Base-by-base conservation (phyloP, 2,888 invertebrate genomes). In the Lycocerus yunnanus region DNA sequence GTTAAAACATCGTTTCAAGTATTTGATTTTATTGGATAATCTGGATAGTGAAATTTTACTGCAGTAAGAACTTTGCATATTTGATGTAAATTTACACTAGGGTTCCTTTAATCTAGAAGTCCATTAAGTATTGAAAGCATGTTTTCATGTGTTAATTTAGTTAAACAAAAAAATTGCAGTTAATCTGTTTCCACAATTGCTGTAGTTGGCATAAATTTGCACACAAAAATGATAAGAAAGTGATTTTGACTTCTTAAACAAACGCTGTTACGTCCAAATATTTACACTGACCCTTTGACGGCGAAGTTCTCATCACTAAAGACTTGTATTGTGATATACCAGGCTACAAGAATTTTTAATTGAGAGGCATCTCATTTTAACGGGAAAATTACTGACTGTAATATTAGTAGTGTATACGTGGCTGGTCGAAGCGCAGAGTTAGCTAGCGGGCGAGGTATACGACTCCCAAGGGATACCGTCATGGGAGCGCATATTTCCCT, bases 401-500 rank as follows among this genome's bases (percentile, higher is more conserved):
- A 81, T 82, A 82, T 82, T 81, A 82, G 81, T 82, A 82, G 82
- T 82, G 82, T 82, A 82, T 82, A 81, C 80, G 82, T 80, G 78
- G 81, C 78, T 78, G 79, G 80, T 79, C 80, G 78, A 79, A 79
- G 80, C 80, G 82, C 80, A 80, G 79, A 81, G 82, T 79, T 81
- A 78, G 79, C 80, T 80, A 81, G 78, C 81, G 81, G 82, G 83
- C 83, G 83, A 83, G 83, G 83, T 84, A 83, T 84, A 85, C 83
- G 84, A 79, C 82, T 84, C 84, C 83, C 84, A 77, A 76, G 84
- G 82, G 84, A 83, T 71, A 78, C 79, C 81, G 84, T 83, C 84
- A 84, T 84, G 84, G 84, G 84, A 84, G 82, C 83, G 84, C 84
- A 84, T 84, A 84, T 85, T 85, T 84, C 84, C 84, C 84, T 83